Conservation (phyloP, 2,113 vertebrate species). For the Motacilla tschutschensis region DNA sequence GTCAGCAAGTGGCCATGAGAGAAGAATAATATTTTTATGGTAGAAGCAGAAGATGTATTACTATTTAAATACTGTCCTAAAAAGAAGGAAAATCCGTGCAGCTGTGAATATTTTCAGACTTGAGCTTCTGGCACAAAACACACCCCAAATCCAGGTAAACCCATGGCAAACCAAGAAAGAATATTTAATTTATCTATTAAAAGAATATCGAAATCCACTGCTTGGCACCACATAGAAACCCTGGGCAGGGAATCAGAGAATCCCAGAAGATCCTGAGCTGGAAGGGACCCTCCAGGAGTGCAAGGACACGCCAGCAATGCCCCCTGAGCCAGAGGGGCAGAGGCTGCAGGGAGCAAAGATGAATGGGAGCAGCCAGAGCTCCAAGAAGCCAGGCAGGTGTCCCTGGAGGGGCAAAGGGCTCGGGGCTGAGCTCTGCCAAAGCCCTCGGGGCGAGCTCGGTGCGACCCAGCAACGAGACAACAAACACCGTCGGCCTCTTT, state of each 20-base stretch:
- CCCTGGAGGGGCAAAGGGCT: not conserved
- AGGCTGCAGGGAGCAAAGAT: not conserved
- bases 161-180: not conserved
- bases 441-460: not conserved
- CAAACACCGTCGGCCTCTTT: constrained; percentile 79
- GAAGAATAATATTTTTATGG: not conserved
- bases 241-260: not conserved
- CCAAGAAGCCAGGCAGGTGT: not conserved
- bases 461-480: constrained; percentile 69
- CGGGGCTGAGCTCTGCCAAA: not conserved
- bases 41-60: not conserved
- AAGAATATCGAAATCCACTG: not conserved
- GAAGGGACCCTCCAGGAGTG: not conserved
- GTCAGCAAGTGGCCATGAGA: not conserved
- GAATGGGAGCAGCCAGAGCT: not conserved
- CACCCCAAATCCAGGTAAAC: not conserved
- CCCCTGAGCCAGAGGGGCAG: not conserved
- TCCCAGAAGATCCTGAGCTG: not conserved
- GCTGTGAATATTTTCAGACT: not conserved
- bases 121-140: not conserved
- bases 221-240: not conserved
- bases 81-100: not conserved
- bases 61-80: not conserved
- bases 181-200: not conserved
- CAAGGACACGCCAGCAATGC: not conserved